These are phyloP conservation scores for Ectemnius cavifrons DNA, from an alignment of 2,888 invertebrate genomes.

Conservation along the genomic window DNA sequence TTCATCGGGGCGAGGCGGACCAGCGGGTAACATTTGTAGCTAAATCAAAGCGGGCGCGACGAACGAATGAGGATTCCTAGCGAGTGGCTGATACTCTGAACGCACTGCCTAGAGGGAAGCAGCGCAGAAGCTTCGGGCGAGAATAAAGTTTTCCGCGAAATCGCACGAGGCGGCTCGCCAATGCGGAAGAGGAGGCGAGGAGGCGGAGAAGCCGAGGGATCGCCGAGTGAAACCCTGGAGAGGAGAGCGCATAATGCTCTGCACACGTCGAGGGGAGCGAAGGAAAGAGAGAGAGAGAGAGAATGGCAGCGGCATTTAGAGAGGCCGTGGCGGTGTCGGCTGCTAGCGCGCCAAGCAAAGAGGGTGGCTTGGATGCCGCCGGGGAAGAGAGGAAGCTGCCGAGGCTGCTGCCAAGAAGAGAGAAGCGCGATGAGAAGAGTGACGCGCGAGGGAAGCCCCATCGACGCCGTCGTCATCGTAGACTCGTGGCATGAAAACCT, in stretches of 20 bases:
- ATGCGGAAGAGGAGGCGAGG: background rate
- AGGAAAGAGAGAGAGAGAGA: background rate
- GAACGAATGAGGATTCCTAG: too few relatives aligned
- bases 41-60: too few relatives aligned
- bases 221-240: constrained; percentile 5
- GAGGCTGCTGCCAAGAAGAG: constrained; percentile 1
- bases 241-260: background rate
- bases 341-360: too few relatives aligned
- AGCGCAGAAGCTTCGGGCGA: background rate
- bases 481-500: constrained; percentile 64
- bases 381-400: constrained; percentile 21
- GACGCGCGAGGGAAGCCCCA: constrained; percentile 57
- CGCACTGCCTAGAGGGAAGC: too few relatives aligned
- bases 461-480: constrained; percentile 48
- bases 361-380: background rate
- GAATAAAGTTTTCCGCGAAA: background rate
- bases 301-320: constrained; percentile 6
- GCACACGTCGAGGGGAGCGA: background rate
- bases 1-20: too few relatives aligned
- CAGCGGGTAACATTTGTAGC: too few relatives aligned
- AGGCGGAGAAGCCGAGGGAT: background rate
- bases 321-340: background rate
- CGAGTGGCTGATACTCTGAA: too few relatives aligned
- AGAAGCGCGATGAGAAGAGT: constrained; percentile 8
- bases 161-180: background rate